phyloP scores from a whole-genome alignment of 2,113 vertebrate genomes.

The Recurvirostra avosetta region DNA sequence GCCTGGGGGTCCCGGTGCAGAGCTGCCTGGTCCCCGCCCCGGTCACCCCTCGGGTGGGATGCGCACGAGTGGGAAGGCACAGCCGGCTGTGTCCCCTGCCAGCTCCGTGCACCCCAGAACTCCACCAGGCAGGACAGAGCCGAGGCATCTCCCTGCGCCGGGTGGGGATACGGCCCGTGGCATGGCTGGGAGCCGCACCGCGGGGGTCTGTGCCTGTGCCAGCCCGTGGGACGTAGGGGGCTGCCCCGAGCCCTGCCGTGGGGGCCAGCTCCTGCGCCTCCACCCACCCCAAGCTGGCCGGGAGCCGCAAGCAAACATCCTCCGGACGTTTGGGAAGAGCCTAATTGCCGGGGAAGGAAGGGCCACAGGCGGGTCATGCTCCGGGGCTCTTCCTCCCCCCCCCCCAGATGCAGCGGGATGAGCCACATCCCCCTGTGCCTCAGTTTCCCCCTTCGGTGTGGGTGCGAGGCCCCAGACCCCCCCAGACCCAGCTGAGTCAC shows the following conservation, averaged over 20 bases:
- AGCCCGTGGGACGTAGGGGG: not conserved
- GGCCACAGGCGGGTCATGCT: not conserved
- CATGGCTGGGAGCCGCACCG: rapidly evolving
- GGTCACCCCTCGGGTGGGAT: not conserved
- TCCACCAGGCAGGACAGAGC: rapidly evolving
- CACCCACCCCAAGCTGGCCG: not conserved
- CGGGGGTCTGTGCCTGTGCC: not conserved
- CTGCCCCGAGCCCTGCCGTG: rapidly evolving
- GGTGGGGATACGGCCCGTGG: not conserved
- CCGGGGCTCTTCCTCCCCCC: not conserved
- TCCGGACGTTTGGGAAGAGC: constrained; percentile 26
- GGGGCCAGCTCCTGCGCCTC: not conserved
- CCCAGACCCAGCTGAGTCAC: not conserved
- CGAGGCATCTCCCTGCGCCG: rapidly evolving
- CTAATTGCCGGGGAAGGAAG: not conserved
- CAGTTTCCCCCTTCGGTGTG: not conserved
- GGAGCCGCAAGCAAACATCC: not conserved
- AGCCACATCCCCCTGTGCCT: not conserved
- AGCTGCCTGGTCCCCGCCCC: too few species aligned
- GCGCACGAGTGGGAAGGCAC: too few species aligned
- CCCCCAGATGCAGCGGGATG: rapidly evolving
- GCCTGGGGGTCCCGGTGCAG: rapidly evolving
- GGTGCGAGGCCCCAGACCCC: rapidly evolving
- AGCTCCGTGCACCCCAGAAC: not conserved
- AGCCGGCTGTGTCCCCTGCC: not conserved